Evolutionary conservation across 37 sponge, comb jelly and placozoan genomes (phyloP).

Genomic region (Oscarella lobularis): DNA sequence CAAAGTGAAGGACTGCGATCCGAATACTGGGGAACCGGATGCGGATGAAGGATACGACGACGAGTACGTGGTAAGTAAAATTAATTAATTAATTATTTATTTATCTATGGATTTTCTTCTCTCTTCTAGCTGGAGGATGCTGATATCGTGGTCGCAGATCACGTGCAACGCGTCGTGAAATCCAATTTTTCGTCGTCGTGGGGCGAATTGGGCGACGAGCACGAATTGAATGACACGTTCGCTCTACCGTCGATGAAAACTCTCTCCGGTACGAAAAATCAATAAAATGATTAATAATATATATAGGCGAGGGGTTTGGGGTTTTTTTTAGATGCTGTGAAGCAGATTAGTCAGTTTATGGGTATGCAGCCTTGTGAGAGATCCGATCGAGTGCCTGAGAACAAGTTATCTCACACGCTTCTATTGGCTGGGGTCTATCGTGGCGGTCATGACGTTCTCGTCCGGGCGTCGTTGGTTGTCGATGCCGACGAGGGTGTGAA

Average conservation of each 20-base stretch:
- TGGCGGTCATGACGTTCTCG: conserved; percentile 75
- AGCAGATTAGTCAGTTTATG: conserved; percentile 77
- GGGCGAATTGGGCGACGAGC: conserved; percentile 89
- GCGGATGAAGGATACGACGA: conserved; percentile 71
- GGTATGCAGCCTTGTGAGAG: conserved; percentile 98
- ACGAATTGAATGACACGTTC: conserved; percentile 88
- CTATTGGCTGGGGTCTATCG: conserved; percentile 86
- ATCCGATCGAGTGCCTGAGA: conserved; percentile 61
- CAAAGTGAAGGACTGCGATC: conserved; percentile 91
- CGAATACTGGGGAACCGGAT: conserved; percentile 78
- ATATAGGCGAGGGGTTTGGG: too few relatives aligned
- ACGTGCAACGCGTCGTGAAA: conserved; percentile 82
- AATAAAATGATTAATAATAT: too few relatives aligned
- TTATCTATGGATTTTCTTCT: background rate
- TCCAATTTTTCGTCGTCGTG: conserved; percentile 92
- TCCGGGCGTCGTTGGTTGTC: conserved; percentile 52
- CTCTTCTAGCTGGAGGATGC: conserved; percentile 67
- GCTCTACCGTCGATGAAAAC: conserved; percentile 66
- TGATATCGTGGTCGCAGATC: conserved; percentile 68
- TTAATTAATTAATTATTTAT: background rate
- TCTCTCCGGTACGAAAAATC: conserved; percentile 42
- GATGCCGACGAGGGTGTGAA: conserved; percentile 48
- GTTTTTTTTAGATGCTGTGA: conserved; percentile 71
- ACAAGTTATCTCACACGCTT: conserved; percentile 74
- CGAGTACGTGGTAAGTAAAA: conserved; percentile 74